A percentile compares a stretch with the other conserved stretches of the same genome.
Conservation (phyloP, 2,888 invertebrate species). For the Acrocera orbiculus region DNA sequence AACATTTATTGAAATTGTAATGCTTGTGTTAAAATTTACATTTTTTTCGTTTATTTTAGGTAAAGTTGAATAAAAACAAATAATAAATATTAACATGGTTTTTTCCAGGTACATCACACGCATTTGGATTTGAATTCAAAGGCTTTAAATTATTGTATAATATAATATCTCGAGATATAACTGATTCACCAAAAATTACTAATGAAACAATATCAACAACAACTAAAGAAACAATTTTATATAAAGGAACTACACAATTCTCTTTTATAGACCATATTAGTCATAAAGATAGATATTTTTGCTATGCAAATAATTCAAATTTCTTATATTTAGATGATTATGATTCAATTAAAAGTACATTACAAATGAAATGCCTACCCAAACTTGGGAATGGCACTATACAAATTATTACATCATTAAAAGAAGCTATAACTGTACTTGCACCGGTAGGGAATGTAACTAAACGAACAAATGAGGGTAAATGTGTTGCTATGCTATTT, state of each 20-base stretch:
- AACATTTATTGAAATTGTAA: no score
- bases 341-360: conserved; percentile 8
- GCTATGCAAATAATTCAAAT: conserved; percentile 18
- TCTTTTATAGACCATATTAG: conserved; percentile 21
- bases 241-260: conserved; percentile 20
- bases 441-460: conserved; percentile 28
- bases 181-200: conserved; percentile 6
- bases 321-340: not conserved
- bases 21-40: no score
- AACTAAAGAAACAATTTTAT: not conserved
- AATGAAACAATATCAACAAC: not conserved
- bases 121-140: conserved; percentile 11
- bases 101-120: no score
- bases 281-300: conserved; percentile 17
- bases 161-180: conserved; percentile 10
- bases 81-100: no score
- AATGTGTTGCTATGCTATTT: conserved; percentile 69
- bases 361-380: conserved; percentile 23
- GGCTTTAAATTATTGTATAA: conserved; percentile 10
- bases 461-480: conserved; percentile 43
- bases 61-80: no score
- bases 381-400: conserved; percentile 15
- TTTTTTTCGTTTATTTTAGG: no score
- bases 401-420: conserved; percentile 21
- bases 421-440: conserved; percentile 24